phyloP scores from a whole-genome alignment of 2,888 invertebrate genomes.

The Andrena minutula region DNA sequence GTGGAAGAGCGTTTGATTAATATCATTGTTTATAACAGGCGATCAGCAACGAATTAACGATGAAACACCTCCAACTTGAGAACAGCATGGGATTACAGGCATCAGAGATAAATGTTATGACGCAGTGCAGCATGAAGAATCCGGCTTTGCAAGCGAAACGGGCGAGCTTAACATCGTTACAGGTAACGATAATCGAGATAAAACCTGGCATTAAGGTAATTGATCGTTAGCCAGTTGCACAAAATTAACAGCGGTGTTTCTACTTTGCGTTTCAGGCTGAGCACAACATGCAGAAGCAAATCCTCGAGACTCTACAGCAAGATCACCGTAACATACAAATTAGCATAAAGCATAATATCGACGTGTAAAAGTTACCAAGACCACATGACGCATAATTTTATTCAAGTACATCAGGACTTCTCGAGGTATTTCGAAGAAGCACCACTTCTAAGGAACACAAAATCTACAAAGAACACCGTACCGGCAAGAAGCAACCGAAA shows the following conservation, averaged over 20 bases:
- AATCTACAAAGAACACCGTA: neutral
- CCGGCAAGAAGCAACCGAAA: neutral
- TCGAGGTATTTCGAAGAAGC: conserved; percentile 41
- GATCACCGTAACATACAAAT: conserved; percentile 82
- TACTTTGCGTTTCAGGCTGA: conserved; percentile 77
- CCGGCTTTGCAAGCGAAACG: conserved; percentile 76
- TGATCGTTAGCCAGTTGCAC: no score
- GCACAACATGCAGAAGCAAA: conserved; percentile 81
- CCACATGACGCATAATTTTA: neutral
- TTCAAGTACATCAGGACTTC: conserved; percentile 11
- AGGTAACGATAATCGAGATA: conserved; percentile 67
- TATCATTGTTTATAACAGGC: conserved; percentile 67
- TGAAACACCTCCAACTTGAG: conserved; percentile 77
- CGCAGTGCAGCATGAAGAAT: conserved; percentile 76
- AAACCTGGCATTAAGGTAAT: no score
- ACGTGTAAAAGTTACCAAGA: conserved; percentile 69
- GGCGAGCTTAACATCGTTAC: conserved; percentile 75
- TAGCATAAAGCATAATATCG: conserved; percentile 79
- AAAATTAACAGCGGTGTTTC: neutral
- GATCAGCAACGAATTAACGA: conserved; percentile 75
- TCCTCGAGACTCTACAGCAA: conserved; percentile 82
- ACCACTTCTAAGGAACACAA: neutral
- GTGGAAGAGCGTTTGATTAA: neutral
- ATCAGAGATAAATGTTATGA: conserved; percentile 78
- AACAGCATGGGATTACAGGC: conserved; percentile 78